Evolutionary conservation across 2,797 vertebrate genomes (phyloP).

Genomic region (Natrix natrix): DNA sequence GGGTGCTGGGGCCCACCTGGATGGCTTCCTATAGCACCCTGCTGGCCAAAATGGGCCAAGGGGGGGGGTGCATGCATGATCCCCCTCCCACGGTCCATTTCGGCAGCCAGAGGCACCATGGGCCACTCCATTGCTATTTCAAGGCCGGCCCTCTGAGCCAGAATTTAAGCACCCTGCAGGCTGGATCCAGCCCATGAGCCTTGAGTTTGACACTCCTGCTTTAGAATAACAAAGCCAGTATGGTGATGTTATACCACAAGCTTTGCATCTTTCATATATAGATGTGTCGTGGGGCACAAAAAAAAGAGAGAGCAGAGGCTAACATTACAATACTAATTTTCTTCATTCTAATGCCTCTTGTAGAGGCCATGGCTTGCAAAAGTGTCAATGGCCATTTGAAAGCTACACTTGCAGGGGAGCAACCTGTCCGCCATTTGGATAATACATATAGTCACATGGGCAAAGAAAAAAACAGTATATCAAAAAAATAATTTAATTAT

Average conservation of each 20-base stretch:
- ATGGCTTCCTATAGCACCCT: too few relatives aligned
- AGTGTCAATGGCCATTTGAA: neutral
- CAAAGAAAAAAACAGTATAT: neutral
- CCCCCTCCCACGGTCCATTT: too few relatives aligned
- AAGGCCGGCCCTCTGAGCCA: too few relatives aligned
- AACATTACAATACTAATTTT: neutral
- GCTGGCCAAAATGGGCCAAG: too few relatives aligned
- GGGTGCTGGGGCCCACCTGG: too few relatives aligned
- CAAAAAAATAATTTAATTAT: neutral
- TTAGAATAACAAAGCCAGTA: neutral
- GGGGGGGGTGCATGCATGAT: accelerated
- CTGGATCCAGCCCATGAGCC: too few relatives aligned
- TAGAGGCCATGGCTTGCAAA: neutral
- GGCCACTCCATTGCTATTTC: too few relatives aligned
- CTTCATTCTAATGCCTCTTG: neutral
- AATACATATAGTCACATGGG: neutral
- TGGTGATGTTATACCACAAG: neutral
- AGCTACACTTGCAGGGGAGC: neutral
- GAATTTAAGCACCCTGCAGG: too few relatives aligned
- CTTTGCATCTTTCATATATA: neutral
- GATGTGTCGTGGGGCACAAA: neutral
- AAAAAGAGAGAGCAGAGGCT: neutral
- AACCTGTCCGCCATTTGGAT: neutral
- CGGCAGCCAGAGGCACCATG: too few relatives aligned
- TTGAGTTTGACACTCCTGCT: too few relatives aligned